Evolutionary conservation across 2,888 invertebrate species (phyloP).

Genomic region (Troides helena): DNA sequence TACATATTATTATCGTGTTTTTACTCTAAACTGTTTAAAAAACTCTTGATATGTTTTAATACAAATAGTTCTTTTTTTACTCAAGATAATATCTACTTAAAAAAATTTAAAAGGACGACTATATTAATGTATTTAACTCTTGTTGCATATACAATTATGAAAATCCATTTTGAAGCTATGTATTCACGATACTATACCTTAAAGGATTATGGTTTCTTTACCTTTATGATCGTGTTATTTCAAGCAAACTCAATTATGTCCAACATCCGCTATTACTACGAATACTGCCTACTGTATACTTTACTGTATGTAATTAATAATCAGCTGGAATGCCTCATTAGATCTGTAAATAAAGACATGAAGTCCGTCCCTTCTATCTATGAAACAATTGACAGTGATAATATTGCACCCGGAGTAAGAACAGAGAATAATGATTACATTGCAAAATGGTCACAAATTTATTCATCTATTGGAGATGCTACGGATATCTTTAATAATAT

Average conservation of each 20-base stretch:
- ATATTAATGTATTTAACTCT: not conserved
- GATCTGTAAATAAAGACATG: not conserved
- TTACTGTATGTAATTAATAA: not conserved
- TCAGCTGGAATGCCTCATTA: not conserved
- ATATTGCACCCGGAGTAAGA: not conserved
- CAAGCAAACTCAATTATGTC: not conserved
- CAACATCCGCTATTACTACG: not conserved
- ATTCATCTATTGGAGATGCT: not conserved
- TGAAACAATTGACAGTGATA: not conserved
- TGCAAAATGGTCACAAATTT: not conserved
- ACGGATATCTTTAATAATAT: not conserved
- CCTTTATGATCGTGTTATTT: not conserved
- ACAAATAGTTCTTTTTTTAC: not conserved
- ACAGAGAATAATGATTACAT: not conserved
- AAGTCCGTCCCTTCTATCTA: not conserved
- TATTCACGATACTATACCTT: not conserved
- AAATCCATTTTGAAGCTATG: not conserved
- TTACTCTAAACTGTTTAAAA: conserved; percentile 1
- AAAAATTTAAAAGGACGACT: not conserved
- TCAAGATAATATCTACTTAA: not conserved
- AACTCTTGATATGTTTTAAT: not conserved
- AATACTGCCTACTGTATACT: not conserved
- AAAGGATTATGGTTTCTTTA: not conserved
- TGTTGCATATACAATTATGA: not conserved
- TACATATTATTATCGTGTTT: not conserved